phyloP scores from a whole-genome alignment of 2,888 invertebrate species.

The Erynnis tages region DNA sequence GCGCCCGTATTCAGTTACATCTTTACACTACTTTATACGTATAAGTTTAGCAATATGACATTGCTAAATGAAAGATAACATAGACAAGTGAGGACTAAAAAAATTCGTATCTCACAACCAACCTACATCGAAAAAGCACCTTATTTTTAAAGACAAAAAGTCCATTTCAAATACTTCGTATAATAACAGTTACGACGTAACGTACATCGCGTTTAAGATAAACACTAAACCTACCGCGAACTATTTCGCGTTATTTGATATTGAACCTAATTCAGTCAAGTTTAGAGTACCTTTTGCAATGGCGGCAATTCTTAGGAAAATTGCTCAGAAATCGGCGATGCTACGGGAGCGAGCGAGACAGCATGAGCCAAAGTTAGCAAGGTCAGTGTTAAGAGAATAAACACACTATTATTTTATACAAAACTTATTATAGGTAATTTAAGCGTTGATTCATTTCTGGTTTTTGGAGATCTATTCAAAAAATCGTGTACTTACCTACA shows the following conservation, averaged over 20 bases:
- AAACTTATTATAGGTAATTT: no score
- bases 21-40: constrained; percentile 43
- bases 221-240: no score
- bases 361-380: constrained; percentile 45
- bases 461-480: constrained; percentile 6
- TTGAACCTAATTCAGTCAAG: constrained; percentile 37
- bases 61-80: constrained; percentile 76
- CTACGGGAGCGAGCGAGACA: constrained; percentile 54
- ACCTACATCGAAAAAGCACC: constrained; percentile 37
- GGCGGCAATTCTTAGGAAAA: constrained; percentile 56
- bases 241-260: constrained; percentile 43
- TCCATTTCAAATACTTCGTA: constrained; percentile 29
- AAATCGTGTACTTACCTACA: no score
- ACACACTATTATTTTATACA: constrained; percentile 47
- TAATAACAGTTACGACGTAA: constrained; percentile 41
- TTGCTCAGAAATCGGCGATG: constrained; percentile 58
- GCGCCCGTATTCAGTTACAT: constrained; percentile 29
- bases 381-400: constrained; percentile 62
- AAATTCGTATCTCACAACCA: constrained; percentile 17
- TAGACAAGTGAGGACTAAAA: constrained; percentile 37
- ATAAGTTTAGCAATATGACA: constrained; percentile 69
- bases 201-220: constrained; percentile 47
- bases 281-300: constrained; percentile 45
- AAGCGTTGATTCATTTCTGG: constrained; percentile 12
- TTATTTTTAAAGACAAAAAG: constrained; percentile 34